These are phyloP conservation scores for Oreochromis niloticus DNA, from an alignment of 2,113 vertebrate genomes.

Conservation along the genomic window DNA sequence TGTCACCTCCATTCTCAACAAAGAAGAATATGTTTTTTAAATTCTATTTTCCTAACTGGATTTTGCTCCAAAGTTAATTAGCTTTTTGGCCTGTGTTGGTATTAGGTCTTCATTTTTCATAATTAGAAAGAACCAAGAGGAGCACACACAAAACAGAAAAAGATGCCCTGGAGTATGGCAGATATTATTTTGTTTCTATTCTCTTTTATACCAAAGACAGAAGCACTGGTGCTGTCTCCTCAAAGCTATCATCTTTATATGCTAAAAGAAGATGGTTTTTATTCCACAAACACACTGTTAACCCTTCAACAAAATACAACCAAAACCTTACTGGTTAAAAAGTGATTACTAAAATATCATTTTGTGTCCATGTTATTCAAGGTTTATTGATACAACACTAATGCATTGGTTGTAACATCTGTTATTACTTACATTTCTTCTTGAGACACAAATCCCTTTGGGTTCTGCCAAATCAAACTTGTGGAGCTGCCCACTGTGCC, in stretches of 20 bases:
- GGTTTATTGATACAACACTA: background rate
- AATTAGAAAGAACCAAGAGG: background rate
- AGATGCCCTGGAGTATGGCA: fast-evolving
- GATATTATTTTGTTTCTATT: background rate
- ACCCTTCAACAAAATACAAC: background rate
- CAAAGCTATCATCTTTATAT: background rate
- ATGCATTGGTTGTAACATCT: background rate
- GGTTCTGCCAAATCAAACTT: background rate
- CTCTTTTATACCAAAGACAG: background rate
- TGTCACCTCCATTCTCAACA: background rate
- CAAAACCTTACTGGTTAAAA: background rate
- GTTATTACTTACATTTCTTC: background rate
- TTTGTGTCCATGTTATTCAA: background rate
- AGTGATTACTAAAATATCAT: background rate
- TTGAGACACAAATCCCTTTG: background rate
- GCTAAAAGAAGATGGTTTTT: background rate
- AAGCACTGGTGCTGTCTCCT: background rate
- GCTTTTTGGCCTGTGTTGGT: background rate
- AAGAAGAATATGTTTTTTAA: background rate
- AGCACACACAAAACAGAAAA: background rate
- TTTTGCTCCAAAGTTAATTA: background rate
- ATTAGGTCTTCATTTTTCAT: background rate
- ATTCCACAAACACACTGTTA: background rate
- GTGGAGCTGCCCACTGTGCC: background rate
- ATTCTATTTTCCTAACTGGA: background rate